Evolutionary conservation across 2,113 vertebrate genomes (phyloP).

Genomic region (Lynx canadensis): DNA sequence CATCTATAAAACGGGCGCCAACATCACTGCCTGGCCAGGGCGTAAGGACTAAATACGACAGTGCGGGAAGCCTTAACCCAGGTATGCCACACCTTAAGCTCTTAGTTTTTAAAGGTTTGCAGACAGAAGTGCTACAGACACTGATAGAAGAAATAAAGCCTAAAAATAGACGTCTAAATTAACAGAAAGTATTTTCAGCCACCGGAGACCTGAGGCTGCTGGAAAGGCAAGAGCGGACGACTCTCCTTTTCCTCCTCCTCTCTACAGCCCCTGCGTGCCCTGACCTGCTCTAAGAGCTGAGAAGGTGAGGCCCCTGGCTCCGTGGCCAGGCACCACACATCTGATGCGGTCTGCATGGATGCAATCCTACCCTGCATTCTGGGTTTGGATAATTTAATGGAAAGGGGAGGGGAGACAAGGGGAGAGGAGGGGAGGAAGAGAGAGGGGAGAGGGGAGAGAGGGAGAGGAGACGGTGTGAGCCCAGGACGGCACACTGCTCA

Average conservation of each 20-base stretch:
- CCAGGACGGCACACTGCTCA: background rate
- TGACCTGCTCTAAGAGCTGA: constrained; percentile 43
- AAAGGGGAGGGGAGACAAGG: background rate
- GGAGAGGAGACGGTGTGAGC: background rate
- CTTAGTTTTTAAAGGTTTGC: background rate
- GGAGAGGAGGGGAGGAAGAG: too few species aligned
- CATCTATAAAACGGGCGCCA: background rate
- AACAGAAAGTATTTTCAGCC: background rate
- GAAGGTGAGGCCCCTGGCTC: constrained; percentile 1
- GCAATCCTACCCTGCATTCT: background rate
- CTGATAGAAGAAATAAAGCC: background rate
- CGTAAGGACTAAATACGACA: background rate
- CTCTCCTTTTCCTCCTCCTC: constrained; percentile 61
- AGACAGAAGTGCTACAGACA: background rate
- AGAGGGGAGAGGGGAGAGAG: too few species aligned
- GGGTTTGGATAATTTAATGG: background rate
- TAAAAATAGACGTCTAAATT: background rate
- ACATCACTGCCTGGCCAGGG: rapidly evolving
- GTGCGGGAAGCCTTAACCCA: background rate
- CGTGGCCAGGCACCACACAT: background rate
- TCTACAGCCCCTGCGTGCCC: background rate
- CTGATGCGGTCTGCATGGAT: background rate
- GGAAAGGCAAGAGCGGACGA: constrained; percentile 66
- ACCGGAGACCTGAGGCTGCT: constrained; percentile 69
- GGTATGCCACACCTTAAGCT: background rate